A percentile compares a stretch with the other conserved stretches of the same genome.
Conservation (phyloP, 2,888 invertebrate genomes). For the Sipunculus nudus region DNA sequence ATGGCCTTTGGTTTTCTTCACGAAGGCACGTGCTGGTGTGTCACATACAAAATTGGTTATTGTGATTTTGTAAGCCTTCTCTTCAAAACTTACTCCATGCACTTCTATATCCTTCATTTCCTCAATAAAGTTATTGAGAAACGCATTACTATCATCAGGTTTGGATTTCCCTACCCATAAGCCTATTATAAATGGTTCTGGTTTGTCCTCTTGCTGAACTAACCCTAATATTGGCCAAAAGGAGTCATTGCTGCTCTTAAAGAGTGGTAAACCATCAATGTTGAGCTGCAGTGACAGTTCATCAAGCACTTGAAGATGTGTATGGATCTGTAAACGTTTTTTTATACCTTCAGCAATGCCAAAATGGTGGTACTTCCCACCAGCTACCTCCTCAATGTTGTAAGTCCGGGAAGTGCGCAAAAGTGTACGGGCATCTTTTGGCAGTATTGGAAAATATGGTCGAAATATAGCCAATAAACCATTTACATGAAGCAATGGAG, state of each 20-base stretch:
- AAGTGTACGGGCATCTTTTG: constrained; percentile 3
- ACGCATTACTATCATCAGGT: constrained; percentile 7
- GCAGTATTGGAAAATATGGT: constrained; percentile 8
- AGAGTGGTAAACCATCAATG: constrained; percentile 21
- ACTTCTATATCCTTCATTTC: not conserved
- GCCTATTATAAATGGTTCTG: constrained; percentile 13
- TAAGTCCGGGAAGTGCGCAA: not conserved
- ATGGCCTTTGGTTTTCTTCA: constrained; percentile 8
- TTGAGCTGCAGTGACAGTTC: constrained; percentile 6
- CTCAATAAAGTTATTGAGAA: not conserved
- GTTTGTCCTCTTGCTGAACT: not conserved
- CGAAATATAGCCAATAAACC: constrained; percentile 10
- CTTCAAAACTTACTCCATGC: not conserved
- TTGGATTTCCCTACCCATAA: constrained; percentile 11
- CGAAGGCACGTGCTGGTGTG: constrained; percentile 11
- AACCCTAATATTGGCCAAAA: constrained; percentile 17
- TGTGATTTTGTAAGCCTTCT: not conserved
- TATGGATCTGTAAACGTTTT: not conserved
- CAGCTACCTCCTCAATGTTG: constrained; percentile 8
- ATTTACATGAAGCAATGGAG: constrained; percentile 6
- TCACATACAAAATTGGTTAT: constrained; percentile 8
- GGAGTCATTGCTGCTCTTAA: constrained; percentile 4
- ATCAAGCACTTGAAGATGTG: not conserved
- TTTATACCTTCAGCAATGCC: constrained; percentile 5
- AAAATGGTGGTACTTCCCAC: constrained; percentile 16